Percentiles rank a stretch among this genome's conserved stretches.
Evolutionary conservation across 2,888 invertebrate species (phyloP).

Genomic region (Pandemis cinnamomeana): DNA sequence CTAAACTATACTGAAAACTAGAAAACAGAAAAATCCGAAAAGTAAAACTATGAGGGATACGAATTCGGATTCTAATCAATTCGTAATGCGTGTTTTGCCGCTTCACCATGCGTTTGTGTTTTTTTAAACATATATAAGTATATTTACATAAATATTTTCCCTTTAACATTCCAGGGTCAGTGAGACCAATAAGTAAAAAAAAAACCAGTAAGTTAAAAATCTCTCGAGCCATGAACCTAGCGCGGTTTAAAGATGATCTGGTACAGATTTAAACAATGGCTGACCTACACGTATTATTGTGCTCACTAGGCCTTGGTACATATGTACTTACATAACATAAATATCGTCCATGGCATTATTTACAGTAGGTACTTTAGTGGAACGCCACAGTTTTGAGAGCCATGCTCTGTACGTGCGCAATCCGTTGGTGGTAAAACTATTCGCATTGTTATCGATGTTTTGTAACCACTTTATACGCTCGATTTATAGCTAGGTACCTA

Average conservation of each 20-base stretch:
- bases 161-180: too few relatives aligned
- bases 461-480: conserved; percentile 13
- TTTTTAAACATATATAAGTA: too few relatives aligned
- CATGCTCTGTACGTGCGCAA: not conserved
- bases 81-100: too few relatives aligned
- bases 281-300: not conserved
- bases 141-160: too few relatives aligned
- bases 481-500: not conserved
- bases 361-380: not conserved
- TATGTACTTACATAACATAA: conserved; percentile 4
- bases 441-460: conserved; percentile 12
- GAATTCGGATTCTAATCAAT: too few relatives aligned
- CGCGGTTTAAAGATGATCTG: not conserved
- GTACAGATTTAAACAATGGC: not conserved
- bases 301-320: not conserved
- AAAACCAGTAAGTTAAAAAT: too few relatives aligned
- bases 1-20: too few relatives aligned
- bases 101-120: too few relatives aligned
- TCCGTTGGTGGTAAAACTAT: not conserved
- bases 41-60: too few relatives aligned
- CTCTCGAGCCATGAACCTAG: not conserved
- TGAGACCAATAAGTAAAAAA: too few relatives aligned
- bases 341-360: conserved; percentile 18
- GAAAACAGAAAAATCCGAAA: too few relatives aligned
- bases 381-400: not conserved